Base-by-base conservation (phyloP, 64 coral and sea anemone species). In the Stylophora pistillata region DNA sequence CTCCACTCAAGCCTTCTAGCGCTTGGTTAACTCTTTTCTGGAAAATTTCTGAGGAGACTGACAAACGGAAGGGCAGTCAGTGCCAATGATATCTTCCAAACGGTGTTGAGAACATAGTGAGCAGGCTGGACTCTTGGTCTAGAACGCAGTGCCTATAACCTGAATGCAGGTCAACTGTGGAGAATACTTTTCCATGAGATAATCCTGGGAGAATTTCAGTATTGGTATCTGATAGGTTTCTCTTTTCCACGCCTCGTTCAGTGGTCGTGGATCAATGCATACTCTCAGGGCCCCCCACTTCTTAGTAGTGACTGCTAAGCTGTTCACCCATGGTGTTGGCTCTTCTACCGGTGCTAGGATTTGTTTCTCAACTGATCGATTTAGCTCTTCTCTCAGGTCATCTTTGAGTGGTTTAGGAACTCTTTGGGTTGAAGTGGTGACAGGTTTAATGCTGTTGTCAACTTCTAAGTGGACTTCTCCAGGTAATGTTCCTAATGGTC, bases 401-500 rank as follows among this genome's bases (percentile, higher is more conserved):
- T n/a, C n/a, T n/a, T n/a, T n/a, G n/a, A n/a, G 92, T 34, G 92
- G 87, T 86, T 74, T 76, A 13, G 88, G 92, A 60, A 86, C 33
- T 72, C 88, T 52, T 68, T 75, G 32, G 14, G 87, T 9, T 33
- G 87, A 87, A 0, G 80, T 79, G 28, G 79, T 85, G 28, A 94
- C 73, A 10, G 91, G 86, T 85, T 58, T 79, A 16, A 56, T 69
- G 1, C 65, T 72, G 9, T 34, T 10, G 41, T 88, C 78, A 26
- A 55, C 73, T 79, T 81, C 77, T 7, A 93, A 56, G 31, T 93
- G 66, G n/a, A n/a, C n/a, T n/a, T n/a, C n/a, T n/a, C n/a, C n/a
- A n/a, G n/a, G n/a, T n/a, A n/a, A n/a, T n/a, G n/a, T n/a, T n/a
- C n/a, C n/a, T n/a, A n/a, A n/a, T n/a, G n/a, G n/a, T n/a, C n/a